These are phyloP conservation scores for Chironomus tepperi DNA, from an alignment of 1,140 invertebrate species.

Conservation along the genomic window DNA sequence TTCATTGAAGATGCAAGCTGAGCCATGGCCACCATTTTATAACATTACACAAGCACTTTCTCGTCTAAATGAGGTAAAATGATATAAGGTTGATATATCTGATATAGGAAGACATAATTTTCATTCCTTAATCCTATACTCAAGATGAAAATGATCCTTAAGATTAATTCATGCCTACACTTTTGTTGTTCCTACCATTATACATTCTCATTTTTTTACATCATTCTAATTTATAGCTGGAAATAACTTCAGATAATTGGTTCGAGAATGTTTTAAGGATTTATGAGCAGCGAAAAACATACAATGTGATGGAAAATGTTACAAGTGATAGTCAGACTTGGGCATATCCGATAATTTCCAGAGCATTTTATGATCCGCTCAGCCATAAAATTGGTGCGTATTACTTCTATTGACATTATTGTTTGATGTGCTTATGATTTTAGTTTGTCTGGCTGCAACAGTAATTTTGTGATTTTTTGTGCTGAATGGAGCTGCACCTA, in stretches of 20 bases:
- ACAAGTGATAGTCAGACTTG: constrained; percentile 26
- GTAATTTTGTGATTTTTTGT: too few species aligned
- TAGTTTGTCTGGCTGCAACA: not conserved
- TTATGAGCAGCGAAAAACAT: constrained; percentile 35
- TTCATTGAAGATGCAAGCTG: constrained; percentile 37
- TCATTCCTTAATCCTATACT: not conserved
- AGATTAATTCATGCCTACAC: not conserved
- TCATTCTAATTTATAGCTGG: constrained; percentile 26
- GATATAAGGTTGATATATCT: not conserved
- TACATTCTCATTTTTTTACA: not conserved
- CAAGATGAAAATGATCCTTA: not conserved
- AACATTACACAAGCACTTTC: constrained; percentile 32
- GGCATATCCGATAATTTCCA: constrained; percentile 39
- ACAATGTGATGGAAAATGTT: constrained; percentile 26
- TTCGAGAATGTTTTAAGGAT: constrained; percentile 38
- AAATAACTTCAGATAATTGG: constrained; percentile 37
- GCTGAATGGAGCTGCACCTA: too few species aligned
- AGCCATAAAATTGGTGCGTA: constrained; percentile 38
- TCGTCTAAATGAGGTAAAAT: constrained; percentile 29
- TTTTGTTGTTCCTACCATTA: not conserved
- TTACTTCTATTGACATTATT: too few species aligned
- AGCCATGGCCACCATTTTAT: constrained; percentile 35
- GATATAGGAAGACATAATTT: too few species aligned
- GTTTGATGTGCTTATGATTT: not conserved
- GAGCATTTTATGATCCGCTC: constrained; percentile 38